Evolutionary conservation across 30 jellyfish, hydroid and myxozoan species (phyloP).

Genomic region (Catostylus mosaicus): DNA sequence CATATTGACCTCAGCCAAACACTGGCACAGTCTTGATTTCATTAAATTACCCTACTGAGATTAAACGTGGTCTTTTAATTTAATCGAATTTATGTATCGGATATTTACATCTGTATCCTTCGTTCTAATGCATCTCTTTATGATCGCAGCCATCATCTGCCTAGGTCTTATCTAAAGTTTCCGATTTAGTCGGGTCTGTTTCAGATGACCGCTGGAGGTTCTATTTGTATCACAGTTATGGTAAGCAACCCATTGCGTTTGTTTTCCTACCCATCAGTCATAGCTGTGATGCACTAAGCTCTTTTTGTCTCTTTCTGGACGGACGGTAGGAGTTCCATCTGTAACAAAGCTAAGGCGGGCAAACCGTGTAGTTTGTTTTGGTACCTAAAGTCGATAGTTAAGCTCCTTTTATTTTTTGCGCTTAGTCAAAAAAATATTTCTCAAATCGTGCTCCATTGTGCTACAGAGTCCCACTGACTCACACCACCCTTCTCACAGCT

Average conservation of each 20-base stretch:
- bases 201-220: neutral
- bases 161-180: neutral
- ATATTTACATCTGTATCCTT: neutral
- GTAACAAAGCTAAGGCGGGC: too few species aligned
- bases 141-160: neutral
- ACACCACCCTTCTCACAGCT: neutral
- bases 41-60: neutral
- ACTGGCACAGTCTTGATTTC: neutral
- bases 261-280: neutral
- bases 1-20: neutral
- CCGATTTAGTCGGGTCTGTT: neutral
- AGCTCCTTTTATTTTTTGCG: neutral
- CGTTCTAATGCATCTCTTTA: neutral
- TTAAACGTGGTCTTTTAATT: neutral
- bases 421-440: neutral
- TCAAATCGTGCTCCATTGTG: neutral
- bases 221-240: neutral
- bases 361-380: too few species aligned
- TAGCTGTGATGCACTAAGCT: too few species aligned
- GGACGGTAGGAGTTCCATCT: too few species aligned
- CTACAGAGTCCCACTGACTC: neutral
- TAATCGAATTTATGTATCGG: neutral
- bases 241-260: neutral
- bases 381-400: neutral
- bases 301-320: too few species aligned